Evolutionary conservation across 2,113 vertebrate species (phyloP), one percentile per base, ranked within the genome.

Genomic region (Echinops telfairi): DNA sequence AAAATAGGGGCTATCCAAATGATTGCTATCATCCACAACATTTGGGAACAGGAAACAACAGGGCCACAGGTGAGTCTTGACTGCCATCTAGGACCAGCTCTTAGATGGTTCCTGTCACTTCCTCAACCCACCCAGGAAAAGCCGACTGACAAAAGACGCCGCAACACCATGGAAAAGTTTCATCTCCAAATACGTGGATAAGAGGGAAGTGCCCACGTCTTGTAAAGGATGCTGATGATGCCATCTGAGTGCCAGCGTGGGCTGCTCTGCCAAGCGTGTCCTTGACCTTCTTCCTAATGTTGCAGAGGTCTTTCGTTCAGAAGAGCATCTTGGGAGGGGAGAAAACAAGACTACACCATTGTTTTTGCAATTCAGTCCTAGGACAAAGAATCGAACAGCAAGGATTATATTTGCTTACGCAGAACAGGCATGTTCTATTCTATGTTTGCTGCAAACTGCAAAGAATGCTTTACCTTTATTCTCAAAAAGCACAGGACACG

Each of bases 11-110:
- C 79, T 90, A 96, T 75, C 90, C 87, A 43, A 83, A 91, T 84
- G 93, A 96, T 83, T 25, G 40, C 95, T 86, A 83, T 80, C 88
- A 97, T 92, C 83, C 83, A 92, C 38, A 82, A 86, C 38, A 95
- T 88, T 91, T 78, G 23, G 58, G 82, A 96, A 96, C 78, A 96
- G 78, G 71, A 97, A 96, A 81, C 79, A 93, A 85, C 62, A 79
- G 64, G 83, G 87, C 71, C 64, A 53, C 33, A 20, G 16, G 17
- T 33, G 71, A 33, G 4, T 57, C 31, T 4, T 0, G 0, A 0
- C 43, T 29, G 64, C 66, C 66, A 38, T 38, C 47, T 5, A 71
- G 75, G 87, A 90, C 76, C 83, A 47, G 70, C 22, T 57, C n/a
- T 68, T 78, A 57, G 33, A 62, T 60, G 31, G 62, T 68, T 80